These are phyloP conservation scores for Ornithorhynchus anatinus DNA, from an alignment of 2,113 vertebrate genomes.

Conservation along the genomic window DNA sequence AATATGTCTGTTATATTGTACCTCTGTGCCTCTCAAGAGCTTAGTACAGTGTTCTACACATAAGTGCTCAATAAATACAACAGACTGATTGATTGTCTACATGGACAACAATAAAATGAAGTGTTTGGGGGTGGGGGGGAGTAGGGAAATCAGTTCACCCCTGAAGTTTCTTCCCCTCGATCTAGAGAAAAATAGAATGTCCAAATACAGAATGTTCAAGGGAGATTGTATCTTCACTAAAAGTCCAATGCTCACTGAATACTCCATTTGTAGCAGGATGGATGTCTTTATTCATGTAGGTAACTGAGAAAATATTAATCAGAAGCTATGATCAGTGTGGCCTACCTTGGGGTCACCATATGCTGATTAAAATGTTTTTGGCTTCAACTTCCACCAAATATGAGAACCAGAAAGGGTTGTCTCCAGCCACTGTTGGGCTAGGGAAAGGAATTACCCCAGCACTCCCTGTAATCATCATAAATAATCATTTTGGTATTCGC, in stretches of 20 bases:
- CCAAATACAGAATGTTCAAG: too few species aligned
- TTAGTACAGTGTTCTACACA: too few species aligned
- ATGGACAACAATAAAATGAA: too few species aligned
- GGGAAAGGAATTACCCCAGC: constrained; percentile 20
- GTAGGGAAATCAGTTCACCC: background rate
- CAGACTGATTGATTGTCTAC: too few species aligned
- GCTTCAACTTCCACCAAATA: background rate
- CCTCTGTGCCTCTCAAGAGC: too few species aligned
- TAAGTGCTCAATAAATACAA: too few species aligned
- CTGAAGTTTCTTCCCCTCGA: background rate
- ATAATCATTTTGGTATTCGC: background rate
- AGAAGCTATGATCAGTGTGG: background rate
- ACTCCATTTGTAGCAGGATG: background rate
- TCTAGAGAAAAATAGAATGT: background rate
- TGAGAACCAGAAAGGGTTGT: background rate
- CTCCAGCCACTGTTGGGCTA: background rate
- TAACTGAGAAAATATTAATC: background rate
- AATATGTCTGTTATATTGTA: too few species aligned
- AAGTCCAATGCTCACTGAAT: background rate
- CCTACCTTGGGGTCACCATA: background rate
- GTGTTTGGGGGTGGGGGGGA: too few species aligned
- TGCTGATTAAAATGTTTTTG: background rate
- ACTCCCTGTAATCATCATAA: background rate
- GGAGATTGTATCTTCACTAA: background rate
- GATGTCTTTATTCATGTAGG: background rate